Evolutionary conservation across 1,140 invertebrate species (phyloP).

Genomic region (Microplitis mediator): DNA sequence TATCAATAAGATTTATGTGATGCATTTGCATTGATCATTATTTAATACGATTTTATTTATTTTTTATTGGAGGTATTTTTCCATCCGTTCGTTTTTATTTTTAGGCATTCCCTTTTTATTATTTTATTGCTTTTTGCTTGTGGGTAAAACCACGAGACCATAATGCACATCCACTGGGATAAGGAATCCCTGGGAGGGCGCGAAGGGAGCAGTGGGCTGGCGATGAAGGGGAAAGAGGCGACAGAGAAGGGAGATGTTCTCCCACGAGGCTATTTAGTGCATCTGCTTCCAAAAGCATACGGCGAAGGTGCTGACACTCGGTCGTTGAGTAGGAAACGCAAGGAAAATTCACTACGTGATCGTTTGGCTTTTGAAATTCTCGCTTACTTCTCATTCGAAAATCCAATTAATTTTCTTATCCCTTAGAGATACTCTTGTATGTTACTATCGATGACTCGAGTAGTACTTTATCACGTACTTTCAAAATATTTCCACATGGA

Average conservation of each 20-base stretch:
- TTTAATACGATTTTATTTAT: too few relatives aligned
- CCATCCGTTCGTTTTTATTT: neutral
- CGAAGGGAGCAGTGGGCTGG: neutral
- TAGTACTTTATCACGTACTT: too few relatives aligned
- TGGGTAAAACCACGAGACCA: conserved; percentile 11
- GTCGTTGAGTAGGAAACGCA: conserved; percentile 17
- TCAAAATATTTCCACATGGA: too few relatives aligned
- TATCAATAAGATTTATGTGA: too few relatives aligned
- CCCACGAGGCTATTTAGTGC: conserved; percentile 55
- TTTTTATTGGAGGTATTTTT: neutral
- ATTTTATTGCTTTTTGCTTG: too few relatives aligned
- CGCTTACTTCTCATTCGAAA: too few relatives aligned
- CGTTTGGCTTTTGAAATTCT: conserved; percentile 23
- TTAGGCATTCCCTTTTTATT: too few relatives aligned
- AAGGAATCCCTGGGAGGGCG: too few relatives aligned
- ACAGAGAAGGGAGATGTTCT: conserved; percentile 29
- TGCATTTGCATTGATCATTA: too few relatives aligned
- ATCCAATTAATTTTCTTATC: too few relatives aligned
- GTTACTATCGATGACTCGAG: too few relatives aligned
- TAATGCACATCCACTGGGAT: neutral
- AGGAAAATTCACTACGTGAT: conserved; percentile 40
- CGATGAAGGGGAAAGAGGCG: neutral
- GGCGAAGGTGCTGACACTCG: conserved; percentile 17
- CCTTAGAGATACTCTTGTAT: too few relatives aligned
- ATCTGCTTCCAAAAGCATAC: conserved; percentile 50